Conservation (phyloP, 1,140 invertebrate species). For the Saccostrea echinata region DNA sequence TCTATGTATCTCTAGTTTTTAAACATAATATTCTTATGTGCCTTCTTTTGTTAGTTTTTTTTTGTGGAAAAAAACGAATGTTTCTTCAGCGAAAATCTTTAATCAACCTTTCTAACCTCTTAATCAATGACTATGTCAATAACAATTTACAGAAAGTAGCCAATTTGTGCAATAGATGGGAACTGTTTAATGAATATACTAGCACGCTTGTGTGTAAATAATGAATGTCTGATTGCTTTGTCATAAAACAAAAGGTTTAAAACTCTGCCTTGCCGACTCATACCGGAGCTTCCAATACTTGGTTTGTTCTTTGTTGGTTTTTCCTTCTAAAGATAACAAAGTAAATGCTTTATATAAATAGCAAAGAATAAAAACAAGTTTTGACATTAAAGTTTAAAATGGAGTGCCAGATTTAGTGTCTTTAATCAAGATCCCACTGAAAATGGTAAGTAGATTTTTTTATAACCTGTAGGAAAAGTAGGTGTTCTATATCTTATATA, state of each 20-base stretch:
- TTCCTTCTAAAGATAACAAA: constrained; percentile 17
- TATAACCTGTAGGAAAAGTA: neutral
- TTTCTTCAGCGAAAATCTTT: too few relatives aligned
- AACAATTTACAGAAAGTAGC: too few relatives aligned
- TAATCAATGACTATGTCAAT: too few relatives aligned
- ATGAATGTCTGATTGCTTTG: constrained; percentile 37
- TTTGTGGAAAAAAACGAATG: too few relatives aligned
- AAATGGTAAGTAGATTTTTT: neutral
- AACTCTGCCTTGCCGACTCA: constrained; percentile 2
- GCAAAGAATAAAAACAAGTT: neutral
- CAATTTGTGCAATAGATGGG: neutral
- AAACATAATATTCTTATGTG: too few relatives aligned
- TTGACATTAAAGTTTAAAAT: constrained; percentile 20
- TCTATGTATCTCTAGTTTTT: too few relatives aligned
- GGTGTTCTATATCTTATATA: neutral
- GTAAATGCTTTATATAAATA: constrained; percentile 16
- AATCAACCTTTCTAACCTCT: too few relatives aligned
- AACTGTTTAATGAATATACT: constrained; percentile 4
- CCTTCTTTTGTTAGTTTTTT: too few relatives aligned
- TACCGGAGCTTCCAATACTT: neutral
- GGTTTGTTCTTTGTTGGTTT: constrained; percentile 3
- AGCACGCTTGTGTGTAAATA: constrained; percentile 8
- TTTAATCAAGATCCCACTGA: neutral
- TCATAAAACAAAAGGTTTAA: constrained; percentile 38
- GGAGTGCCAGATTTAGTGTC: neutral